These are phyloP conservation scores for Phyto melanocephala DNA, from an alignment of 2,888 invertebrate species.

Conservation along the genomic window DNA sequence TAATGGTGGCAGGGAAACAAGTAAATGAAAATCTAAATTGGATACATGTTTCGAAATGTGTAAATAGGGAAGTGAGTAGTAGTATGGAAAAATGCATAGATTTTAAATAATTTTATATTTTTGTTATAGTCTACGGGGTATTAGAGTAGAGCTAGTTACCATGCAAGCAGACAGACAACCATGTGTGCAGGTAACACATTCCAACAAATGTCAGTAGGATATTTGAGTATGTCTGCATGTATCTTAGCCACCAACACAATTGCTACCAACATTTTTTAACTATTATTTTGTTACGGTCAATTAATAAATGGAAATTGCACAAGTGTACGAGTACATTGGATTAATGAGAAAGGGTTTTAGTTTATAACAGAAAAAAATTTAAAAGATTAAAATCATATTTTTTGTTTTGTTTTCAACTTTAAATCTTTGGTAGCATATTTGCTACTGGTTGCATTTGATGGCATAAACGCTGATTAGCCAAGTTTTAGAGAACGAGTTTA, in stretches of 20 bases:
- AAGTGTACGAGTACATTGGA: neutral
- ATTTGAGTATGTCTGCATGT: neutral
- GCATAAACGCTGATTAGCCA: conserved; percentile 18
- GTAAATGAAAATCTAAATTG: conserved; percentile 8
- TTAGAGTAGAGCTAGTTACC: neutral
- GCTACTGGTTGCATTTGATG: conserved; percentile 50
- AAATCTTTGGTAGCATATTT: conserved; percentile 17
- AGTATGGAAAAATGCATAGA: neutral
- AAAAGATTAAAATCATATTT: conserved; percentile 41
- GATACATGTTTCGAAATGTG: neutral
- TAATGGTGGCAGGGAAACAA: neutral
- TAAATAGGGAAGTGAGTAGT: neutral
- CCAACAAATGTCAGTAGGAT: neutral
- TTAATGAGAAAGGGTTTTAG: conserved; percentile 29
- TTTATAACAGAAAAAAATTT: conserved; percentile 25
- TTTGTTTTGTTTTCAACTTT: neutral
- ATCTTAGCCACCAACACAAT: conserved; percentile 35
- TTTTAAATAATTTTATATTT: neutral
- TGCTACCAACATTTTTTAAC: conserved; percentile 2
- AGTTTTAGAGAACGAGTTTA: neutral
- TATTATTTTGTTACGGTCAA: conserved; percentile 51
- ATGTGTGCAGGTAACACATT: neutral
- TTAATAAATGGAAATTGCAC: conserved; percentile 45
- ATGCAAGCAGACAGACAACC: neutral
- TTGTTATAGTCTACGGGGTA: neutral